These are phyloP conservation scores for Rhabdornis inornatus DNA, from an alignment of 2,113 vertebrate genomes.

Conservation along the genomic window DNA sequence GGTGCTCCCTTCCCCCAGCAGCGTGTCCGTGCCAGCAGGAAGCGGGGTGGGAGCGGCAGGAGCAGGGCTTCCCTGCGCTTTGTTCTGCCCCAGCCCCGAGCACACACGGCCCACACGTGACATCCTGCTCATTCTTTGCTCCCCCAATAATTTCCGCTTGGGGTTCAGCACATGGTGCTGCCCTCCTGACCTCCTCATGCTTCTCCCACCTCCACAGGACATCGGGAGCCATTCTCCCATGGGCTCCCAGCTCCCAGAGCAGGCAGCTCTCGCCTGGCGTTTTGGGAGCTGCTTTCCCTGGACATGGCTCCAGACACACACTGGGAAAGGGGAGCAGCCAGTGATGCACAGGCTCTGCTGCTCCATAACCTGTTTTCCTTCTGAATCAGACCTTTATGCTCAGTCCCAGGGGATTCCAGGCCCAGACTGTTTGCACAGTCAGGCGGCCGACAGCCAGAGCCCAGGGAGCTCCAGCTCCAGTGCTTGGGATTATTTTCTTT, in stretches of 20 bases:
- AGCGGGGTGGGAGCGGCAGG: neutral
- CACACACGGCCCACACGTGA: neutral
- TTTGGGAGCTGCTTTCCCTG: neutral
- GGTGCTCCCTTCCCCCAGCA: neutral
- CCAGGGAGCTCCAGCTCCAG: neutral
- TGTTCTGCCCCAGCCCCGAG: slow-evolving; percentile 20
- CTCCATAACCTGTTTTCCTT: neutral
- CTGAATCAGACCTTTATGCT: slow-evolving; percentile 31
- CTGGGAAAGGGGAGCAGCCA: neutral
- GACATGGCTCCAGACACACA: accelerated
- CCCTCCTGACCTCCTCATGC: neutral
- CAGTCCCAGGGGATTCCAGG: neutral
- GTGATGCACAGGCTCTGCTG: neutral
- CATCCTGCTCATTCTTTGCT: slow-evolving; percentile 46
- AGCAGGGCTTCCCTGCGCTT: slow-evolving; percentile 44
- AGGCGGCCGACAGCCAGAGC: neutral
- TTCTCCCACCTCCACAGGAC: neutral
- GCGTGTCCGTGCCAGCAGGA: neutral
- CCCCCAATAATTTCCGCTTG: neutral
- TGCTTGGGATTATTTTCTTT: neutral
- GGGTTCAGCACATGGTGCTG: neutral
- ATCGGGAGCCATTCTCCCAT: accelerated
- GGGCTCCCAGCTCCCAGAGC: neutral
- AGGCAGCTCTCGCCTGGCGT: accelerated
- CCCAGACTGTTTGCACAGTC: slow-evolving; percentile 40